A percentile compares a stretch with the other conserved stretches of the same genome.
Conservation (phyloP, 2,888 invertebrate genomes). For the Xanthia togata region DNA sequence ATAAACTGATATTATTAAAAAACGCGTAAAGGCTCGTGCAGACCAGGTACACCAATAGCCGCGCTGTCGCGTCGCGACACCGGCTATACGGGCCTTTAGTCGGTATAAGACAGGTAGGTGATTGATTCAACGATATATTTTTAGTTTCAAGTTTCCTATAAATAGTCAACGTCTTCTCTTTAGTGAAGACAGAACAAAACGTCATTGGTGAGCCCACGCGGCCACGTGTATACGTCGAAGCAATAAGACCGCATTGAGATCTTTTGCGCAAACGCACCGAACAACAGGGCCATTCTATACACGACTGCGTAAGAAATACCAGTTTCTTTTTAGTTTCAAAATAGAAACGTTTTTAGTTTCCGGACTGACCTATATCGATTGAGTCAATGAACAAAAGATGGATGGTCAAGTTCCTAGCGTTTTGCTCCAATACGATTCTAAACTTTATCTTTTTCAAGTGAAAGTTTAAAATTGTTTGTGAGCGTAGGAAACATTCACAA, state of each 20-base stretch:
- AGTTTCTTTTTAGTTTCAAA: conserved; percentile 69
- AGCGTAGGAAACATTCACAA: too few species aligned
- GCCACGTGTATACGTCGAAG: conserved; percentile 38
- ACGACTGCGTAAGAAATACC: conserved; percentile 56
- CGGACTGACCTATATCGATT: conserved; percentile 82
- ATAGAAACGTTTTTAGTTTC: conserved; percentile 80
- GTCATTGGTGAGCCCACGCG: conserved; percentile 18
- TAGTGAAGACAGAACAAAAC: conserved; percentile 29
- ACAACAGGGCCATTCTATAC: conserved; percentile 50
- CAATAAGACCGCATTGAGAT: conserved; percentile 37
- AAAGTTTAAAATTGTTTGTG: conserved; percentile 55
- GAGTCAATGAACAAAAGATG: conserved; percentile 81
- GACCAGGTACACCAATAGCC: too few species aligned
- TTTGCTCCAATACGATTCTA: conserved; percentile 31
- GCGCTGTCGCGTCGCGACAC: too few species aligned
- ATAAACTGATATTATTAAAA: neutral
- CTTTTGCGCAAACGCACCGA: conserved; percentile 48
- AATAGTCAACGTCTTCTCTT: conserved; percentile 28
- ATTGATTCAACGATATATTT: conserved; percentile 27
- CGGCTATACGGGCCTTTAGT: too few species aligned
- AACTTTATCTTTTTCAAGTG: conserved; percentile 28
- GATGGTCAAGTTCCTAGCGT: conserved; percentile 71
- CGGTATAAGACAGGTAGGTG: neutral
- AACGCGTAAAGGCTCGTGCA: too few species aligned
- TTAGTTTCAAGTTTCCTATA: conserved; percentile 31